A percentile compares a stretch with the other conserved stretches of the same genome.
Conservation (phyloP, 2,797 vertebrate species). For the Uromys caudimaculatus region DNA sequence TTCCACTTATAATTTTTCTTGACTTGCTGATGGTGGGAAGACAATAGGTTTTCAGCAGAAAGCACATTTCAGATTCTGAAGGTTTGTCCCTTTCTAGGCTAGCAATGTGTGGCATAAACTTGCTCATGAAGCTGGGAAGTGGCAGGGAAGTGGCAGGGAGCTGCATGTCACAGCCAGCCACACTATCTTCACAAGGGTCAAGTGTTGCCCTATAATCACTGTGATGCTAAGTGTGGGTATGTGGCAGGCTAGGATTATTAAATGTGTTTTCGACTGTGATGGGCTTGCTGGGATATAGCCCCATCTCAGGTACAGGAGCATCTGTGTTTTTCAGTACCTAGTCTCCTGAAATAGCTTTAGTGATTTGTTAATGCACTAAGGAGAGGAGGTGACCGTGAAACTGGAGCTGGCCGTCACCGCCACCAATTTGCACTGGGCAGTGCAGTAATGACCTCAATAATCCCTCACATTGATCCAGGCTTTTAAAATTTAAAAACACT, state of each 20-base stretch:
- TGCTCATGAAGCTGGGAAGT: background rate
- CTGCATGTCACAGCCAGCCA: background rate
- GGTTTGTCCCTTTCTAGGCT: background rate
- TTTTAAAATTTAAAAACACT: slow-evolving; percentile 70
- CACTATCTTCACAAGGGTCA: background rate
- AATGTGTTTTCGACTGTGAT: background rate
- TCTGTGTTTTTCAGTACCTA: background rate
- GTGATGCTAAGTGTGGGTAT: background rate
- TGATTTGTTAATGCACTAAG: slow-evolving; percentile 41
- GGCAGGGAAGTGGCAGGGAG: background rate
- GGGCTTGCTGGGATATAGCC: background rate
- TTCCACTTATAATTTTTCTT: background rate
- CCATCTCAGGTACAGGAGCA: background rate
- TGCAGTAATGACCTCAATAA: slow-evolving; percentile 36
- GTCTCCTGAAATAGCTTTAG: background rate
- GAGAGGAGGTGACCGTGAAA: background rate
- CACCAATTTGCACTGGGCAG: slow-evolving; percentile 38
- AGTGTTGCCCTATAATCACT: too few species aligned
- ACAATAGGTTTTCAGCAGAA: background rate
- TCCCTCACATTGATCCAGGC: slow-evolving; percentile 55
- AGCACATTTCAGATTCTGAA: background rate
- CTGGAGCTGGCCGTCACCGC: background rate
- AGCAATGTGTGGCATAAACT: background rate
- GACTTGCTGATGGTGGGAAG: background rate
- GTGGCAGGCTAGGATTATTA: background rate